Conservation (phyloP, 2,888 invertebrate species). For the Tetramorium bicarinatum region DNA sequence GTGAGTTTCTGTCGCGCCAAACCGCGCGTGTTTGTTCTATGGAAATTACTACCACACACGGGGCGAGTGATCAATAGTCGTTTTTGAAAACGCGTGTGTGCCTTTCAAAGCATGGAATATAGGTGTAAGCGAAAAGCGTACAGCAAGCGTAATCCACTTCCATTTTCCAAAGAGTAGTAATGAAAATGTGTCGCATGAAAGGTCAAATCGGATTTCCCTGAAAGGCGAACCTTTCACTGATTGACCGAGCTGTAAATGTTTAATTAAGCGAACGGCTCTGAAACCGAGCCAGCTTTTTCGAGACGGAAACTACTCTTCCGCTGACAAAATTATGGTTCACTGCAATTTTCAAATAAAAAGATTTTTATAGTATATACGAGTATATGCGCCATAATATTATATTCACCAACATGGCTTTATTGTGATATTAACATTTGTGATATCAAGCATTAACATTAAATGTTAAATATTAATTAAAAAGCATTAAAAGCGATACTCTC, state of each 20-base stretch:
- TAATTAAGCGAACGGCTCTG: conserved; percentile 24
- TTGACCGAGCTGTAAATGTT: conserved; percentile 40
- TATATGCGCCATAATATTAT: background rate
- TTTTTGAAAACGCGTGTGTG: conserved; percentile 30
- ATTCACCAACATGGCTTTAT: background rate
- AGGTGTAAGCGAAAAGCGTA: background rate
- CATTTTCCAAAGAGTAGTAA: conserved; percentile 28
- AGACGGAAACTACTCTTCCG: background rate
- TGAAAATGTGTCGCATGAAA: conserved; percentile 37
- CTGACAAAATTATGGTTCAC: background rate
- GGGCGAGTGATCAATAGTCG: background rate
- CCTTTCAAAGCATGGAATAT: conserved; percentile 13
- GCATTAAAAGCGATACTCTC: background rate
- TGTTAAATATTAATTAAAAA: conserved; percentile 25
- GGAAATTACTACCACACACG: conserved; percentile 10
- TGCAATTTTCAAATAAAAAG: background rate
- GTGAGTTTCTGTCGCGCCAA: background rate
- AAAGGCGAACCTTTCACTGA: conserved; percentile 13
- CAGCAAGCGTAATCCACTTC: conserved; percentile 24
- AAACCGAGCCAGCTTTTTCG: background rate
- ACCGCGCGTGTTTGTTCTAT: background rate
- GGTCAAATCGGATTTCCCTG: conserved; percentile 23
- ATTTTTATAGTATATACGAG: background rate
- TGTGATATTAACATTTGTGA: background rate
- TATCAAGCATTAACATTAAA: background rate